Base-by-base conservation (phyloP, 2,113 vertebrate species). In the Podarcis muralis region DNA sequence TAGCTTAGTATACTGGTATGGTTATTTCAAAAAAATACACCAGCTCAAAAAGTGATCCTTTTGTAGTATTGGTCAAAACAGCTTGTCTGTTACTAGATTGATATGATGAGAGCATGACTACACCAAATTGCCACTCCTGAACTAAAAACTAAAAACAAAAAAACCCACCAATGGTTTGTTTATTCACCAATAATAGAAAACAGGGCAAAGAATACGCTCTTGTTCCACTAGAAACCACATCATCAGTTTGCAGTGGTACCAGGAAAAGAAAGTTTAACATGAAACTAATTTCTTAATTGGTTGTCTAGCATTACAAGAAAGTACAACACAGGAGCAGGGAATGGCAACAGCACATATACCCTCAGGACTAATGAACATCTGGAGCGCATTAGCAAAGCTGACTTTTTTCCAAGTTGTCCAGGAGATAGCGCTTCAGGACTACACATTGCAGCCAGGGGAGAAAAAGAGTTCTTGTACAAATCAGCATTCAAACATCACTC, bases 351-450 rank as follows among this genome's bases (percentile, higher is more conserved):
- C 90, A 90, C 78, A 90, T 83, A 91, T 89, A 93, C 94, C 94
- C 94, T 83, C 82, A 94, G 96, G 97, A 97, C 94, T 95, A 93
- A 93, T 88, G 93, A 91, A 95, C 96, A 96, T 95, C 95, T 96
- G 95, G 93, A 95, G 84, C 76, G 83, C 84, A 96, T 95, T 94
- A 91, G 68, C 62, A 48, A 90, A 87, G 76, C 43, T 48, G 35
- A 87, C 86, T 53, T 86, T 79, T 66, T 87, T 72, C 69, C 13
- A 71, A 57, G 82, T 79, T 59, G 66, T 84, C 97, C 98, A 97
- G 97, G 94, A 98, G 98, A 95, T 96, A 97, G 98, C 95, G 93
- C 95, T 95, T 95, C 89, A 93, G 92, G 94, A 96, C 96, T 90
- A 87, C 86, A 76, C 53, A 89, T n/a, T 22, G 81, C 81, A 0